A percentile compares a stretch with the other conserved stretches of the same genome.
These are phyloP conservation scores for Ophioninae sp. DNA, from an alignment of 2,888 invertebrate genomes.

Conservation along the genomic window DNA sequence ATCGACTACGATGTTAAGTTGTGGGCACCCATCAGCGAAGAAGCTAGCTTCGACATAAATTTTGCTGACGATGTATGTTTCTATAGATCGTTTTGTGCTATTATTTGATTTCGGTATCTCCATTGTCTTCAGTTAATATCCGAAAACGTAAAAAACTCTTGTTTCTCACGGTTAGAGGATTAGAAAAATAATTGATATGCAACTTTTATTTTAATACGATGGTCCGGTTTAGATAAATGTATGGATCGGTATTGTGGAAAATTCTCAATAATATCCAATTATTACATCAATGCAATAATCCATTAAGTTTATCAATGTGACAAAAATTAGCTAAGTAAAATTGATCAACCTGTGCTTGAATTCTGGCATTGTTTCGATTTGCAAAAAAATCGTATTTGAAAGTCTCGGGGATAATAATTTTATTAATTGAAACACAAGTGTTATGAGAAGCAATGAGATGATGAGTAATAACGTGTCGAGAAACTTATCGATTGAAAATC, in stretches of 20 bases:
- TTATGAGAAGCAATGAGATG: not conserved
- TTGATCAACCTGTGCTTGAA: not conserved
- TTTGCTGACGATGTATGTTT: constrained; percentile 85
- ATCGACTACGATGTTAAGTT: constrained; percentile 94
- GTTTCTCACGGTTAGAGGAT: no score
- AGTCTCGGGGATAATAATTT: not conserved
- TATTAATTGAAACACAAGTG: not conserved
- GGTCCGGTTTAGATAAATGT: not conserved
- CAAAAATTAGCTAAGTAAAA: no score
- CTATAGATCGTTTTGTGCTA: not conserved
- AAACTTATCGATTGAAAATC: not conserved
- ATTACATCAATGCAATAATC: no score
- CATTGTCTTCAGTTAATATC: not conserved
- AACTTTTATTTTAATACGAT: not conserved
- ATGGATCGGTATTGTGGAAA: not conserved
- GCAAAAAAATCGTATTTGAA: not conserved
- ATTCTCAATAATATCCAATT: not conserved
- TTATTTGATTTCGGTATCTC: not conserved
- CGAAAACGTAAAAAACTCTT: no score
- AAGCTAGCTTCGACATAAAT: constrained; percentile 84
- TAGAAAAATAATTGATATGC: not conserved
- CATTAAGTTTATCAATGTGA: no score
- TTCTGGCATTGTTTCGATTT: not conserved
- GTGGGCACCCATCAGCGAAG: constrained; percentile 88
- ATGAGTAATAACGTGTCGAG: not conserved